A percentile compares a stretch with the other conserved stretches of the same genome.
These are phyloP conservation scores for Passer montanus DNA, from an alignment of 2,113 vertebrate species.

Conservation along the genomic window DNA sequence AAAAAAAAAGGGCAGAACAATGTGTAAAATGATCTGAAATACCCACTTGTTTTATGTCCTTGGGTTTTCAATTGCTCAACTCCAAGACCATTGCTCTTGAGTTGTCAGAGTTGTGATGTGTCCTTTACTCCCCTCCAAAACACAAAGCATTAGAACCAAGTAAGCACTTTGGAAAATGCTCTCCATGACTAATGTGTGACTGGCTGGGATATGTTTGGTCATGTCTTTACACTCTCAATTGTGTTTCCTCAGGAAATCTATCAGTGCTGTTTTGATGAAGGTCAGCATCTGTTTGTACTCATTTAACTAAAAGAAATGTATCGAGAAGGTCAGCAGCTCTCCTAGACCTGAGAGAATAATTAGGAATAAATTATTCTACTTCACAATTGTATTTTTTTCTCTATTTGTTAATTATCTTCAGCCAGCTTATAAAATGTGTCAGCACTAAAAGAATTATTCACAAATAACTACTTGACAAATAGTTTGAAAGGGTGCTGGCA, in stretches of 20 bases:
- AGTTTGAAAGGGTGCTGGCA: slow-evolving; percentile 3
- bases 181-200: background rate
- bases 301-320: slow-evolving; percentile 23
- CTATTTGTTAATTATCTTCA: slow-evolving; percentile 38
- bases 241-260: background rate
- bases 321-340: background rate
- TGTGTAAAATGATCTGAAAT: background rate
- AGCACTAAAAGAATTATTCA: slow-evolving; percentile 1
- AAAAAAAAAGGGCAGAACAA: background rate
- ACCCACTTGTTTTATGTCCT: background rate
- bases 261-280: background rate
- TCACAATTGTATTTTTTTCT: background rate
- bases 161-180: background rate
- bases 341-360: slow-evolving; percentile 41
- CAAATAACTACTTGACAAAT: background rate
- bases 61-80: background rate
- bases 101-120: background rate
- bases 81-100: background rate
- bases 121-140: background rate
- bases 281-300: slow-evolving; percentile 41
- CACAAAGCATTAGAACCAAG: background rate
- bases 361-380: slow-evolving; percentile 41
- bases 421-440: background rate
- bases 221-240: background rate
- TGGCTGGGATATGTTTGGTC: background rate